Evolutionary conservation across 1,140 invertebrate species (phyloP).

Genomic region (Probaryconus sp.): DNA sequence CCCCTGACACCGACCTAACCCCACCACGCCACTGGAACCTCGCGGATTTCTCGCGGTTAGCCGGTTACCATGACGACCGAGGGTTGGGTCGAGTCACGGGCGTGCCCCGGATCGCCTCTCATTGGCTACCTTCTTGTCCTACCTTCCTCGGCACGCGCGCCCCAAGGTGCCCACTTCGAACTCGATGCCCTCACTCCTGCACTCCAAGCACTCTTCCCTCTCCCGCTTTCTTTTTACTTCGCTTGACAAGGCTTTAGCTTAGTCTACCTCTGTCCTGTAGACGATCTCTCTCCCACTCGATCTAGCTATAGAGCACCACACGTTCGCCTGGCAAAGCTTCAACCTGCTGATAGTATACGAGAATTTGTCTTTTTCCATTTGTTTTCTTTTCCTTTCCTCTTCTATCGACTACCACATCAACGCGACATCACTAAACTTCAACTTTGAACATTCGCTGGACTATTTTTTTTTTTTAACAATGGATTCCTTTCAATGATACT

Average conservation of each 20-base stretch:
- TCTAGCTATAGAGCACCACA: conserved; percentile 3
- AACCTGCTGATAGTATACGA: conserved; percentile 64
- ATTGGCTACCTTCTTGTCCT: conserved; percentile 71
- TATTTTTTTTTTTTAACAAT: conserved; percentile 25
- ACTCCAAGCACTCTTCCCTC: conserved; percentile 37
- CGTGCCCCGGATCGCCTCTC: conserved; percentile 73
- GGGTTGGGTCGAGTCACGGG: conserved; percentile 76
- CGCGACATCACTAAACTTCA: conserved; percentile 41
- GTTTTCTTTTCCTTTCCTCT: conserved; percentile 32
- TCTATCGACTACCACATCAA: conserved; percentile 43
- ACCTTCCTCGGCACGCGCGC: conserved; percentile 56
- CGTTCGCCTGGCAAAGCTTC: conserved; percentile 55
- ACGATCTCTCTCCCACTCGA: conserved; percentile 45
- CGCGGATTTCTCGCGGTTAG: conserved; percentile 74
- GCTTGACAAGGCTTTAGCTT: conserved; percentile 56
- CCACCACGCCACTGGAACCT: conserved; percentile 66
- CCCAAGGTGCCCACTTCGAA: conserved; percentile 61
- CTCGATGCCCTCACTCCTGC: conserved; percentile 58
- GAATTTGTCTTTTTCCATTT: conserved; percentile 43
- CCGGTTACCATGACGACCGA: conserved; percentile 76
- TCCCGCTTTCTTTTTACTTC: conserved; percentile 58
- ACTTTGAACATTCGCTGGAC: conserved; percentile 36
- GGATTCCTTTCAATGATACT: conserved; percentile 7
- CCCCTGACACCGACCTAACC: conserved; percentile 77
- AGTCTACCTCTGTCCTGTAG: conserved; percentile 54